Base-by-base conservation (phyloP, 1,140 invertebrate species). In the Melipona quadrifasciata region DNA sequence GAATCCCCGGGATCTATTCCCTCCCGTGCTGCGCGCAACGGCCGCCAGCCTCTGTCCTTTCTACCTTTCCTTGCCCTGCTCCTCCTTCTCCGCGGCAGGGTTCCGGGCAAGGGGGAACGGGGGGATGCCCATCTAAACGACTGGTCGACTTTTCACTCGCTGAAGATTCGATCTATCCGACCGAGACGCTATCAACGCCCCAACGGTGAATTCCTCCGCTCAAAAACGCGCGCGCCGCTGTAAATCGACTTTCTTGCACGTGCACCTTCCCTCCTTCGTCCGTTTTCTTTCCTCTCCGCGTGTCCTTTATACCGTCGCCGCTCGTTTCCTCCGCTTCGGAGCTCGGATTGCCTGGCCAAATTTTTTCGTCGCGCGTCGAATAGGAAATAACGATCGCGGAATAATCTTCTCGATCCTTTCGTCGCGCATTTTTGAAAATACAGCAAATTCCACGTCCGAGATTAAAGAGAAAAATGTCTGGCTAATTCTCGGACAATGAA, bases 101-200 rank as follows among this genome's bases (percentile, higher is more conserved):
- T 47, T 47, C 58, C 58, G 14, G 24, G 24, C 58, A n/a, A 61
- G 58, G 8, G 58, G n/a, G 58, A 61, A 61, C 24, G 58, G 82
- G 81, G 82, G n/a, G n/a, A 87, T 80, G 75, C 70, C 82, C 76
- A 74, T 77, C 67, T 65, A 89, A 84, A 84, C 73, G 77, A 76
- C 86, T 81, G 51, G 75, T 80, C 77, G 87, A 88, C 87, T 88
- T 88, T 82, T 88, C 89, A 77, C 87, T 80, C 82, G 70, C 72
- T 47, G 55, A 79, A 85, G 87, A 91, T 92, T 89, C 87, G 85
- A 90, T 92, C 87, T 91, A 90, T 91, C 84, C 71, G 70, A 64
- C 73, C 71, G 86, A 77, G 87, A 91, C 83, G 86, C 90, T 88
- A 89, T 88, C 87, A 86, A 82, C 78, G 72, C 55, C 55, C 57